Evolutionary conservation across 2,797 vertebrate genomes (phyloP).

Genomic region (Clarias platycephalus): DNA sequence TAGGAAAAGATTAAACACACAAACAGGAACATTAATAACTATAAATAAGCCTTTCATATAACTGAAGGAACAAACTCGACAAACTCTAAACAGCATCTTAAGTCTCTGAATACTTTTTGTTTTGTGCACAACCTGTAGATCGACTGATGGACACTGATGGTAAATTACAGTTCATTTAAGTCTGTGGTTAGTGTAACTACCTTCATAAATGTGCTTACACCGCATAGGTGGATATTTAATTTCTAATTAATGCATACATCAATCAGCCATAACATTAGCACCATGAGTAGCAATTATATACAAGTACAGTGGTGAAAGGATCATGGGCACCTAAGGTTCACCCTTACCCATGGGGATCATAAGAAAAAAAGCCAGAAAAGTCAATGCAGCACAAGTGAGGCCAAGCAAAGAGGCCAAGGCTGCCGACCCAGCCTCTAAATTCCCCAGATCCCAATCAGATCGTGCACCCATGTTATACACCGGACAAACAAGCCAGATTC

Average conservation of each 20-base stretch:
- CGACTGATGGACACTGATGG: background rate
- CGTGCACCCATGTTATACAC: too few relatives aligned
- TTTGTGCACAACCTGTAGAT: background rate
- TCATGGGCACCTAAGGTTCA: too few relatives aligned
- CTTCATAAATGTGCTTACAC: background rate
- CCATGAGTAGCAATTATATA: too few relatives aligned
- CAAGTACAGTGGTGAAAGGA: too few relatives aligned
- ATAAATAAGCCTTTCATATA: background rate
- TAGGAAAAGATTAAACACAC: conserved; percentile 24
- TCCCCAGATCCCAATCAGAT: too few relatives aligned
- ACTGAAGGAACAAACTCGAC: background rate
- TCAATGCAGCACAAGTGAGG: too few relatives aligned
- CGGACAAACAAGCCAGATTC: too few relatives aligned
- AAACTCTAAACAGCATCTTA: background rate
- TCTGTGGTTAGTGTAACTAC: background rate
- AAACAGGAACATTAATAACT: background rate
- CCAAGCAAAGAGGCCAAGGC: too few relatives aligned
- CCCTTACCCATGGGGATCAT: too few relatives aligned
- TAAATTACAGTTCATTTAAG: background rate
- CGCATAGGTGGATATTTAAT: background rate
- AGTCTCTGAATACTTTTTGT: background rate
- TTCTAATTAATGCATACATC: background rate
- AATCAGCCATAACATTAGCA: too few relatives aligned
- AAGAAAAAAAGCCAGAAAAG: too few relatives aligned
- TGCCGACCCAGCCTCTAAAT: too few relatives aligned